Evolutionary conservation across 2,797 vertebrate species (phyloP).

Genomic region (Cygnus olor): DNA sequence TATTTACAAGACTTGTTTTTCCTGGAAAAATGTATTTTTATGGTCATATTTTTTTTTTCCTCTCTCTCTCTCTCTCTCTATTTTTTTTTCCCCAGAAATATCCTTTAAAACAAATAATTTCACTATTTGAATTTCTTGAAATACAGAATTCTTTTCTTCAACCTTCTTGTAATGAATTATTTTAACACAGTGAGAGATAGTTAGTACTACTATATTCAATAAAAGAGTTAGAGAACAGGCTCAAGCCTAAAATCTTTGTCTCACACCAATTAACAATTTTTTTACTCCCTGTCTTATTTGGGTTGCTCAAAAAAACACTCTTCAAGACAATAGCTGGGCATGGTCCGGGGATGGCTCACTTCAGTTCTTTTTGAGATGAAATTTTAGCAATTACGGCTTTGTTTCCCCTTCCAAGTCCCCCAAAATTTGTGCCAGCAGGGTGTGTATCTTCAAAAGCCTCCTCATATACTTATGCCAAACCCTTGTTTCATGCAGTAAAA

Average conservation of each 20-base stretch:
- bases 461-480: fast-evolving
- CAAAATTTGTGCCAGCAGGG: neutral
- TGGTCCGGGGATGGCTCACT: neutral
- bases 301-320: neutral
- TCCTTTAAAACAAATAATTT: neutral
- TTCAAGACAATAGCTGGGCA: neutral
- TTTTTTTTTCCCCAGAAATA: neutral
- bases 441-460: neutral
- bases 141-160: neutral
- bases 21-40: neutral
- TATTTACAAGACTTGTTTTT: neutral
- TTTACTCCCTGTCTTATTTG: neutral
- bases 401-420: neutral
- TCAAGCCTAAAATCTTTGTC: neutral
- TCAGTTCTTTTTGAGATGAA: neutral
- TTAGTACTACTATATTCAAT: neutral
- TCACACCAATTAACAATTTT: neutral
- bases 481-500: neutral
- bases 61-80: too few relatives aligned
- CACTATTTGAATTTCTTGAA: neutral
- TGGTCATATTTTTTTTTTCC: neutral
- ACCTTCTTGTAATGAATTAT: neutral
- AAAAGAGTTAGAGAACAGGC: neutral
- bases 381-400: neutral
- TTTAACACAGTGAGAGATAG: neutral